Percentiles rank a stretch among this genome's conserved stretches.
Conservation (phyloP, 2,888 invertebrate species). For the Acleris cristana region DNA sequence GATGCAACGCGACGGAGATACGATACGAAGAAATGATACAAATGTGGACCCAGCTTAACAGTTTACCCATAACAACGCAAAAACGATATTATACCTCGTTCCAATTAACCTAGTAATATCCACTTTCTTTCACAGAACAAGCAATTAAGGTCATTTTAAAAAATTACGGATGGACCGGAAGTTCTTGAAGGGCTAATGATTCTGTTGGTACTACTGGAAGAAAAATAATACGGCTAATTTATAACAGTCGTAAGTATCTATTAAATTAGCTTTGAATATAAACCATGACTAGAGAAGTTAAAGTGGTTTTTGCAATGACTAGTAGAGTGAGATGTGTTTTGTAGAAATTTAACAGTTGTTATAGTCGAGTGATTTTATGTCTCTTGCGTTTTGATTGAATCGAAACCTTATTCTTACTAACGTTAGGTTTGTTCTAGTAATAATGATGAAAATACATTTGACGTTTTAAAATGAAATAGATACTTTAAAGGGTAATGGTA, state of each 20-base stretch:
- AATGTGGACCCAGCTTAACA: too few relatives aligned
- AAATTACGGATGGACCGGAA: constrained; percentile 23
- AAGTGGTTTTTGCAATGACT: too few relatives aligned
- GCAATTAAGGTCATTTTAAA: constrained; percentile 38
- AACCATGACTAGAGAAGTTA: too few relatives aligned
- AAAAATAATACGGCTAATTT: too few relatives aligned
- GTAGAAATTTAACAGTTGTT: too few relatives aligned
- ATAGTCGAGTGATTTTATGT: too few relatives aligned
- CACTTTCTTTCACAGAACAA: constrained; percentile 35
- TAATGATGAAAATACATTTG: not conserved
- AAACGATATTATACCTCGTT: constrained; percentile 11
- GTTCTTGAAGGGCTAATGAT: constrained; percentile 31
- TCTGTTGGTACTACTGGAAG: constrained; percentile 15
- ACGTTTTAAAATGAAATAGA: not conserved
- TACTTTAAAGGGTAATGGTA: constrained; percentile 26
- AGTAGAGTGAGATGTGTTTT: too few relatives aligned
- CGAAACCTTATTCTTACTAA: not conserved
- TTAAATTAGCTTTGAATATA: too few relatives aligned
- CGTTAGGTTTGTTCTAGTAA: not conserved
- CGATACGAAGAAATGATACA: too few relatives aligned
- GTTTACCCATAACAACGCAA: constrained; percentile 12
- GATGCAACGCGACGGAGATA: too few relatives aligned
- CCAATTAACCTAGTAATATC: constrained; percentile 25
- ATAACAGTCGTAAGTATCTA: too few relatives aligned
- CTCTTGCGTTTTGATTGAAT: not conserved